phyloP scores from a whole-genome alignment of 2,113 vertebrate species.

The Peromyscus californicus region DNA sequence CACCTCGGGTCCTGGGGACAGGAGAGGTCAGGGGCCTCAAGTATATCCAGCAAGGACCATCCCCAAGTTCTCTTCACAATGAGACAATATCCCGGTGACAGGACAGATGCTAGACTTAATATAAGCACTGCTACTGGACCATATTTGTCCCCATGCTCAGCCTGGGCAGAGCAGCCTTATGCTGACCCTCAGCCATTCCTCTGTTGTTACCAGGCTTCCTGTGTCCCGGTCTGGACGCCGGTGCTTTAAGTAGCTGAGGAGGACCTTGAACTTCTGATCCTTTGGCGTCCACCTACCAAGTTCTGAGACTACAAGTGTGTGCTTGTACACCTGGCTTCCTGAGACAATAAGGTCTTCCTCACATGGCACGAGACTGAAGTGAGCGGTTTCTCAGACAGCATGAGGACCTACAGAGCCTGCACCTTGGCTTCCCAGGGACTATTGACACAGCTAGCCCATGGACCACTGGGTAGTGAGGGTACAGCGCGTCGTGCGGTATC shows the following conservation, averaged over 20 bases:
- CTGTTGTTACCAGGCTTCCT: too few species aligned
- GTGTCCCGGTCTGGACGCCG: not conserved
- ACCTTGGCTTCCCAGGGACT: not conserved
- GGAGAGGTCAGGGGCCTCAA: not conserved
- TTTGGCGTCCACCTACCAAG: not conserved
- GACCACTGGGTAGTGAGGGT: not conserved
- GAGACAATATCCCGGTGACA: not conserved
- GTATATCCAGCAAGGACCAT: not conserved
- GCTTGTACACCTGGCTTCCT: not conserved
- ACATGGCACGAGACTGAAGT: too few species aligned
- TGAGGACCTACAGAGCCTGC: not conserved
- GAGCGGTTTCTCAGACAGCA: not conserved
- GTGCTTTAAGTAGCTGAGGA: not conserved
- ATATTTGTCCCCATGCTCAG: not conserved
- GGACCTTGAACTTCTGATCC: not conserved
- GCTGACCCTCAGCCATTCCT: not conserved
- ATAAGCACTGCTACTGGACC: too few species aligned
- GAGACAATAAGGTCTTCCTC: not conserved
- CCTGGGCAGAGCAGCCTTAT: not conserved
- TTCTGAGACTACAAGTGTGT: not conserved
- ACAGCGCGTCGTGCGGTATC: not conserved
- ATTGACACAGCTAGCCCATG: not conserved
- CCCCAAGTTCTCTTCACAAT: not conserved
- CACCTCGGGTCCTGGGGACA: not conserved
- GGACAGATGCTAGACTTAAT: not conserved